These are phyloP conservation scores for Adelges cooleyi DNA, from an alignment of 1,140 invertebrate genomes.

Conservation along the genomic window DNA sequence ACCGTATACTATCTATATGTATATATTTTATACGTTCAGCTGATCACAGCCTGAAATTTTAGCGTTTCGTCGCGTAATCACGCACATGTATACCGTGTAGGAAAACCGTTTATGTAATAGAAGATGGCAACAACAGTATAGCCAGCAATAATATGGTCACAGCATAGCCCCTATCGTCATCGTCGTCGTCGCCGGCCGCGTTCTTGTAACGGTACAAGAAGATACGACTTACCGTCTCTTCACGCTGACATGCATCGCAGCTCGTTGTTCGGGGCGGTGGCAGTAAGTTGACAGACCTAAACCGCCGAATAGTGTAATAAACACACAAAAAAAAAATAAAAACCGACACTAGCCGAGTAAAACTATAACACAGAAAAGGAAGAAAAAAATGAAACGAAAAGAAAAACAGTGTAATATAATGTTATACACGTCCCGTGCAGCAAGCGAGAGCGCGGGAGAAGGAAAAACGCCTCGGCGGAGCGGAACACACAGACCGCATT, in stretches of 20 bases:
- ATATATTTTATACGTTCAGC: too few species aligned
- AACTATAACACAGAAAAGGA: not conserved
- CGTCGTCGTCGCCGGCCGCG: too few species aligned
- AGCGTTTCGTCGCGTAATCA: too few species aligned
- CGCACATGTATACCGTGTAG: too few species aligned
- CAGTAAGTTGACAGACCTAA: not conserved
- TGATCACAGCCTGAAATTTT: too few species aligned
- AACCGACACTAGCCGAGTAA: not conserved
- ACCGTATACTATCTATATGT: too few species aligned
- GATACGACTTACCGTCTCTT: slow-evolving; percentile 23
- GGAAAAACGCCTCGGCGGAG: slow-evolving; percentile 11
- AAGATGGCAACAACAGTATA: too few species aligned
- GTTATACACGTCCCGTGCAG: not conserved
- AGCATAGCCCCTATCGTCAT: too few species aligned
- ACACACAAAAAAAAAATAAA: too few species aligned
- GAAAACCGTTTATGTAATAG: too few species aligned
- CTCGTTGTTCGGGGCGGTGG: not conserved
- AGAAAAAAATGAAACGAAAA: not conserved
- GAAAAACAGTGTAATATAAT: not conserved
- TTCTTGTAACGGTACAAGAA: slow-evolving; percentile 16
- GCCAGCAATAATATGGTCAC: too few species aligned
- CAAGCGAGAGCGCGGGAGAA: not conserved
- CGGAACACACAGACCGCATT: slow-evolving; percentile 14
- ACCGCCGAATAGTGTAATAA: slow-evolving; percentile 13
- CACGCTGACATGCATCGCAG: not conserved